phyloP scores from a whole-genome alignment of 2,888 invertebrate genomes.

The Escarpia spicata region DNA sequence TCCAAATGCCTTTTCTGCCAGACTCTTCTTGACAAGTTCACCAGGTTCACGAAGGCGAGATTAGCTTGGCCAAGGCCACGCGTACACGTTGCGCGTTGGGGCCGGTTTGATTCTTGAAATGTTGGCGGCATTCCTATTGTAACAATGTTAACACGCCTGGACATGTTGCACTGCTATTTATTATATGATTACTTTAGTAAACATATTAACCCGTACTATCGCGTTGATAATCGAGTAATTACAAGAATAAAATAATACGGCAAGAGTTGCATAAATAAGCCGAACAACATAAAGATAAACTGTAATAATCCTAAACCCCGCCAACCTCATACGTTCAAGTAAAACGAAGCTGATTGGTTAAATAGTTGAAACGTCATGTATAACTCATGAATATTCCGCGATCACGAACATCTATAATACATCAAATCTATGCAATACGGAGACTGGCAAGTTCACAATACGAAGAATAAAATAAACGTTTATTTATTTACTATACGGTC shows the following conservation, averaged over 20 bases:
- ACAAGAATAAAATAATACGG: not conserved
- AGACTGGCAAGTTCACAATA: not conserved
- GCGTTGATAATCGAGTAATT: not conserved
- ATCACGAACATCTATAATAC: not conserved
- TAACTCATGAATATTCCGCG: not conserved
- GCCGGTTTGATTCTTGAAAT: no score
- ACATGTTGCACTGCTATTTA: slow-evolving; percentile 1
- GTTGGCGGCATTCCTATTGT: no score
- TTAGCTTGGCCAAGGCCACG: no score
- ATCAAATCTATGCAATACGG: not conserved
- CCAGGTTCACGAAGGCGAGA: no score
- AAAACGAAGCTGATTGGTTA: not conserved
- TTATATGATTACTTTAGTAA: not conserved
- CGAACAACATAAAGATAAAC: not conserved
- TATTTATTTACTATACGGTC: no score
- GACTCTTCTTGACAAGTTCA: no score
- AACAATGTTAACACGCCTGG: not conserved
- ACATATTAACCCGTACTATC: not conserved
- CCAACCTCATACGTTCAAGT: not conserved
- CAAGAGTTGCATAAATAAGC: not conserved
- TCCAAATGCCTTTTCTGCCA: no score
- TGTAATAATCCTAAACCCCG: not conserved
- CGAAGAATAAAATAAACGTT: not conserved
- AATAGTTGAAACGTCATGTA: not conserved
- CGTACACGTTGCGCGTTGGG: no score